Base-by-base conservation (phyloP, 2,797 vertebrate genomes). In the Chelon auratus region DNA sequence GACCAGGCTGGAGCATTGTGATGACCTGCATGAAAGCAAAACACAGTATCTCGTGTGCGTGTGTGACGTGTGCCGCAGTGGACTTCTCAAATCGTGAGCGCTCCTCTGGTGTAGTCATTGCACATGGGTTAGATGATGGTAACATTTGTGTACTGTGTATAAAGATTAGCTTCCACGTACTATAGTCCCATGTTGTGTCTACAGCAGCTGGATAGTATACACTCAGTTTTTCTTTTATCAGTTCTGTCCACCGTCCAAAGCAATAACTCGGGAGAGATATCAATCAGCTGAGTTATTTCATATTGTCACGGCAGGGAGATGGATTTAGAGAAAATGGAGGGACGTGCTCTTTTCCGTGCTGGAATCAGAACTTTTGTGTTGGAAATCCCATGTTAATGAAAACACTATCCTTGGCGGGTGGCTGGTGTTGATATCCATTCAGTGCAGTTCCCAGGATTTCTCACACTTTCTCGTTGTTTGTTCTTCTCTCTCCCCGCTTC, bases 361-460 rank as follows among this genome's bases (percentile, higher is more conserved):
- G 78, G 84, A 91, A 80, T 91, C 87, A 81, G 68, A 76, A 83
- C 73, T 82, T 89, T 72, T 80, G 81, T 77, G 77, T 84, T 85
- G 87, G 85, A 94, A 91, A 93, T 93, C 90, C 90, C 84, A 63
- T 82, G 81, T 90, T 90, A 91, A 93, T 92, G 89, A 92, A 91
- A 94, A 92, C 87, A 87, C 86, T 80, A 72, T 83, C 84, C 83
- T 84, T 85, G 81, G 78, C 84, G 65, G 87, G 86, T 83, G 84
- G 80, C 82, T 77, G 76, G 82, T 87, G 87, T 87, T 88, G 87
- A 90, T 91, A 85, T 90, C 86, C 81, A 87, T 88, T 90, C 85
- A 83, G 53, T 63, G 20, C 78, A 64, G 84, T 93, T 93, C 90
- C 83, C 86, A 91, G 88, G 90, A 87, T 92, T 87, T 90, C 87